phyloP scores from a whole-genome alignment of 1,140 invertebrate genomes.

The Oscheius sp. region DNA sequence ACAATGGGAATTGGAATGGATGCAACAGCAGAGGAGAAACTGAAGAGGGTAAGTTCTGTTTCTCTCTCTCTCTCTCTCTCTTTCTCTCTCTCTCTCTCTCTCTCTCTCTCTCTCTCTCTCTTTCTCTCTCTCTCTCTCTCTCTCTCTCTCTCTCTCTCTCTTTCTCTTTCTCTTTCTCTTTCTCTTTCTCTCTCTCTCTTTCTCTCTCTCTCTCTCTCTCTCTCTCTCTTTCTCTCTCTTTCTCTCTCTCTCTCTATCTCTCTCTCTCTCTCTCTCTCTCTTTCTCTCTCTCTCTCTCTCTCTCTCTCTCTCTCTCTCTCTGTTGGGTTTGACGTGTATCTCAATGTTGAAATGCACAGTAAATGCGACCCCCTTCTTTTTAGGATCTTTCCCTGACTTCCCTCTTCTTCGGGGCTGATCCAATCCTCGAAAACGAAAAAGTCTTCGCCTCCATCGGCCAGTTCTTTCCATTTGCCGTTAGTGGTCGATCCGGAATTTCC shows the following conservation, averaged over 20 bases:
- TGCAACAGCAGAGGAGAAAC: background rate
- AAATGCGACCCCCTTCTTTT: background rate
- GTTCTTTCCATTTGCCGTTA: conserved; percentile 2
- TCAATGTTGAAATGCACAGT: too few species aligned
- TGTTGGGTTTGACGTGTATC: too few species aligned
- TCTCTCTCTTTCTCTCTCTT: conserved; percentile 6
- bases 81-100: background rate
- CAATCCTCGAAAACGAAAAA: conserved; percentile 2
- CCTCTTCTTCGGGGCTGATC: conserved; percentile 3
- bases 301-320: too few species aligned
- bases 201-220: conserved; percentile 16
- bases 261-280: too few species aligned
- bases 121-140: background rate
- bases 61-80: background rate
- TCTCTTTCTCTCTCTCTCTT: background rate
- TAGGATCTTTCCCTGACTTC: background rate
- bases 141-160: background rate
- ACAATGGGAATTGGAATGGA: conserved; percentile 6
- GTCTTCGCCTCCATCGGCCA: background rate
- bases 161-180: conserved; percentile 29
- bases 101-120: background rate
- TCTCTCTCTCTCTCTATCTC: too few species aligned
- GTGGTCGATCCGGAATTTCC: background rate
- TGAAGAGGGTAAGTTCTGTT: background rate
- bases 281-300: too few species aligned